Evolutionary conservation across 2,888 invertebrate genomes (phyloP).

Genomic region (Taphrorychus bicolor): DNA sequence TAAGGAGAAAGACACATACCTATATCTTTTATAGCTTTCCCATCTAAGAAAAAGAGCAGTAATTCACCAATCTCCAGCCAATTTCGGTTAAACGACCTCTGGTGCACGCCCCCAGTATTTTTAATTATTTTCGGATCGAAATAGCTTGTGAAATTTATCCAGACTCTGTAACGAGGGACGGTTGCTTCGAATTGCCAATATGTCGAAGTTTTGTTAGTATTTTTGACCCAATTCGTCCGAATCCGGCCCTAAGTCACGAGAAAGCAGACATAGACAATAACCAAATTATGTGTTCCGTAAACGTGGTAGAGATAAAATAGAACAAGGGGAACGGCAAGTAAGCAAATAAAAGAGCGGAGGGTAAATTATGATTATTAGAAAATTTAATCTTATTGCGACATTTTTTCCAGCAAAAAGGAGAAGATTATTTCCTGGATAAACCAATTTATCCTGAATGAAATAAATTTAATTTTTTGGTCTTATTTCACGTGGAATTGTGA

Average conservation of each 20-base stretch:
- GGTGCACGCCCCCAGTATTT: conserved; percentile 4
- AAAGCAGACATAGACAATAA: conserved; percentile 2
- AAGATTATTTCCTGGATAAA: conserved; percentile 8
- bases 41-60: neutral
- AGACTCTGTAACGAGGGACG: neutral
- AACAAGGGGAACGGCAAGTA: conserved; percentile 5
- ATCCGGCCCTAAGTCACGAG: neutral
- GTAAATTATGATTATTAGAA: conserved; percentile 9
- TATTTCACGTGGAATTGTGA: neutral
- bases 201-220: neutral
- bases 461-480: neutral
- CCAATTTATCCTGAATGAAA: neutral
- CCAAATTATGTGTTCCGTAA: neutral
- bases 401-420: neutral
- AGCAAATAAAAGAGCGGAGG: neutral
- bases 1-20: neutral
- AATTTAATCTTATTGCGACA: conserved; percentile 6
- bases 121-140: conserved; percentile 10
- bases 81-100: neutral
- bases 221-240: neutral
- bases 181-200: neutral
- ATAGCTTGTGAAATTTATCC: neutral
- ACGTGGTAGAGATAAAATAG: conserved; percentile 6
- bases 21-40: neutral
- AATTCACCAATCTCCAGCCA: neutral